A percentile compares a stretch with the other conserved stretches of the same genome.
Conservation (phyloP, 1,140 invertebrate species). For the Hylaeus anthracinus region DNA sequence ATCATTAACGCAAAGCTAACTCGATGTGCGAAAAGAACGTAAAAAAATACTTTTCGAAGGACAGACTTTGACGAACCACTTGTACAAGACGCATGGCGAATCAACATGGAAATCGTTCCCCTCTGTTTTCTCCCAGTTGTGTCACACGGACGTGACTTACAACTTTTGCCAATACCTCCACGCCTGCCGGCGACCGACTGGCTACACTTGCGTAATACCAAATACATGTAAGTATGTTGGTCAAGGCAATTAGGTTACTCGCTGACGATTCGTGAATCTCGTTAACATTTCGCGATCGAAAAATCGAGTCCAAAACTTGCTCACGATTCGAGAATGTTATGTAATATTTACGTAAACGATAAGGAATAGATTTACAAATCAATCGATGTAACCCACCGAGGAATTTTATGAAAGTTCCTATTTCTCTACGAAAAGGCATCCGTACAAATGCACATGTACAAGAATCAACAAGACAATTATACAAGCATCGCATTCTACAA, state of each 20-base stretch:
- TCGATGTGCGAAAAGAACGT: no score
- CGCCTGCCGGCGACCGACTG: not conserved
- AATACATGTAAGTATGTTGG: constrained; percentile 57
- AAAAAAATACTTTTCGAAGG: no score
- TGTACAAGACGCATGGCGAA: not conserved
- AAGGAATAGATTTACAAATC: no score
- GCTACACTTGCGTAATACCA: constrained; percentile 47
- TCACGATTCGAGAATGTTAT: not conserved
- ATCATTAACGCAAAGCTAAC: no score
- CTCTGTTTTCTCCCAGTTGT: not conserved
- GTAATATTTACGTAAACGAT: no score
- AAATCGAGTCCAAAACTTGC: not conserved
- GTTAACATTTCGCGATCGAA: constrained; percentile 35
- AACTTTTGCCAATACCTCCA: constrained; percentile 50
- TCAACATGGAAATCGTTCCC: not conserved
- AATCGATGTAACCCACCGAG: no score
- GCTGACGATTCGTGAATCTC: constrained; percentile 34
- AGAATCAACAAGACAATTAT: no score
- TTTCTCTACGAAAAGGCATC: no score
- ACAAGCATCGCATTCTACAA: no score
- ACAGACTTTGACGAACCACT: no score
- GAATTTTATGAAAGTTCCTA: no score
- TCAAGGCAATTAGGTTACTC: constrained; percentile 77
- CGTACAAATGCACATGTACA: no score
- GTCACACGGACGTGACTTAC: constrained; percentile 43